Evolutionary conservation across 2,113 vertebrate species (phyloP).

Genomic region (Perognathus longimembris): DNA sequence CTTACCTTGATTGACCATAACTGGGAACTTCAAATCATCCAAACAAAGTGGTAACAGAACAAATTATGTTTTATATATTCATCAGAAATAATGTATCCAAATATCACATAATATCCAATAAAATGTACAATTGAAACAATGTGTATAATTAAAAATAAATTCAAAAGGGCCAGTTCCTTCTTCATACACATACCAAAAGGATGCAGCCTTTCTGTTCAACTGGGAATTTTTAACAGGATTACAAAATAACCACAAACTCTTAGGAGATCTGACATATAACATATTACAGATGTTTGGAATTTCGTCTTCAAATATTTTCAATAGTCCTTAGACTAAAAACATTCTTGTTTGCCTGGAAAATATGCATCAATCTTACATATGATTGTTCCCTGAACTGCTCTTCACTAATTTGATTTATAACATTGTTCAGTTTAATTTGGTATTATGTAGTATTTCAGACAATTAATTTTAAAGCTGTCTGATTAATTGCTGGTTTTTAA

Average conservation of each 20-base stretch:
- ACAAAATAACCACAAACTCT: conserved; percentile 57
- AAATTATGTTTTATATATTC: too few species aligned
- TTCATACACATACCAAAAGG: neutral
- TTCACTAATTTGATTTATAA: conserved; percentile 20
- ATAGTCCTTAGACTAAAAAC: conserved; percentile 37
- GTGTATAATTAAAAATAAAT: too few species aligned
- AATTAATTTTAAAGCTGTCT: conserved; percentile 23
- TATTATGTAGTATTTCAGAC: conserved; percentile 9
- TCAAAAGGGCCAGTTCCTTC: too few species aligned
- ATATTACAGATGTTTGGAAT: conserved; percentile 60
- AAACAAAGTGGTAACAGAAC: too few species aligned
- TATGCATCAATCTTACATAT: conserved; percentile 43
- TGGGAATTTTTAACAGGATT: conserved; percentile 42
- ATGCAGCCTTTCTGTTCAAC: neutral
- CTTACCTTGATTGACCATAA: too few species aligned
- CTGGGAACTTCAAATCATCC: too few species aligned
- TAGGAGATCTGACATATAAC: conserved; percentile 37
- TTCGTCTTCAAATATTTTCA: conserved; percentile 48
- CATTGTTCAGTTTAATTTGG: conserved; percentile 32
- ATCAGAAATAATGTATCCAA: too few species aligned
- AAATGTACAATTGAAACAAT: too few species aligned
- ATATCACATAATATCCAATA: too few species aligned
- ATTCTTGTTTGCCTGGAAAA: conserved; percentile 48
- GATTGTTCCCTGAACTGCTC: conserved; percentile 35
- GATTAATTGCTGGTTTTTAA: neutral